Evolutionary conservation across 2,888 invertebrate genomes (phyloP).

Genomic region (Seladonia tumulorum): DNA sequence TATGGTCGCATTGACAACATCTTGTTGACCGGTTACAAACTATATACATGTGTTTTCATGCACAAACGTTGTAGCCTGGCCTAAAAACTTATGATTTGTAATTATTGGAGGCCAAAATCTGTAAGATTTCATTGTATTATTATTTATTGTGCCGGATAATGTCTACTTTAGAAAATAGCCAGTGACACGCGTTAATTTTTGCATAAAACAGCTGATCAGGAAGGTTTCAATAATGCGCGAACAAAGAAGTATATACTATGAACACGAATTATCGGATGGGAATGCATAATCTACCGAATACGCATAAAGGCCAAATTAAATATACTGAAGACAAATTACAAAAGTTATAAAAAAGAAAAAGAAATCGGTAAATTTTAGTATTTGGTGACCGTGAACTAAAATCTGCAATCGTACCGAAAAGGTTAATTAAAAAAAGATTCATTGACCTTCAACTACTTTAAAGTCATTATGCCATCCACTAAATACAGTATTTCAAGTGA

Average conservation of each 20-base stretch:
- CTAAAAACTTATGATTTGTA: background rate
- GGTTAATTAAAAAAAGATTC: constrained; percentile 25
- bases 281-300: background rate
- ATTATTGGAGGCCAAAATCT: background rate
- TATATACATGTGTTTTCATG: background rate
- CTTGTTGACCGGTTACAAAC: background rate
- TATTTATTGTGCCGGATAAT: background rate
- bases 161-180: background rate
- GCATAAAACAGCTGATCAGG: constrained; percentile 2
- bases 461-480: constrained; percentile 73
- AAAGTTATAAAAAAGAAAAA: background rate
- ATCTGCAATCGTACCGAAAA: constrained; percentile 14
- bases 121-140: background rate
- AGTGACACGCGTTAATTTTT: background rate
- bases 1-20: background rate
- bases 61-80: background rate
- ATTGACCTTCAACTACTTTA: constrained; percentile 55
- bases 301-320: background rate
- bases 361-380: background rate
- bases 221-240: background rate
- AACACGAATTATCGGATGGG: background rate
- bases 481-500: constrained; percentile 60
- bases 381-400: background rate
- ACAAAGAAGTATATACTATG: background rate
- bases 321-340: background rate